Conservation (phyloP, 2,113 vertebrate species). For the Sula dactylatra region DNA sequence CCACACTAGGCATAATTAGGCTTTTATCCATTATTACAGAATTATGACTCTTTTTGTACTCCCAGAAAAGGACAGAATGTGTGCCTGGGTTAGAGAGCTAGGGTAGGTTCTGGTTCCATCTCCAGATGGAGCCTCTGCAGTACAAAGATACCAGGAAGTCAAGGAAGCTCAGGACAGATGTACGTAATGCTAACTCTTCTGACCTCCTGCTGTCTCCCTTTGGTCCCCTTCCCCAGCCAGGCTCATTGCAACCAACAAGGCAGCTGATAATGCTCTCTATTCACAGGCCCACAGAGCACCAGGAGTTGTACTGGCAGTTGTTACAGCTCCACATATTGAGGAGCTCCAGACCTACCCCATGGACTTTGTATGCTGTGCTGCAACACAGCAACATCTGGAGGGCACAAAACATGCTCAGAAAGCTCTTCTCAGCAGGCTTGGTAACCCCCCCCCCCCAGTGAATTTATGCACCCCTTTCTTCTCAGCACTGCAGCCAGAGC, state of each 20-base stretch:
- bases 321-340: background rate
- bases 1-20: background rate
- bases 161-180: background rate
- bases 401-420: background rate
- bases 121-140: background rate
- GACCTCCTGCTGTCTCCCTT: background rate
- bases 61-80: background rate
- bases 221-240: background rate
- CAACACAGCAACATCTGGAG: background rate
- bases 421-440: background rate
- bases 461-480: background rate
- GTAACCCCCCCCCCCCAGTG: background rate
- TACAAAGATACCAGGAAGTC: background rate
- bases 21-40: background rate
- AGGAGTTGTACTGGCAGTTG: background rate
- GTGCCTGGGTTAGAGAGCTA: background rate
- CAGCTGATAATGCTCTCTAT: background rate
- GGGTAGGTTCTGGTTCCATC: background rate
- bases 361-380: background rate
- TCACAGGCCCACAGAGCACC: background rate
- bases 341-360: background rate
- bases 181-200: background rate
- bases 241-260: background rate
- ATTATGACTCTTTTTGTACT: background rate
- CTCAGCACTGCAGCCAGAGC: background rate